These are phyloP conservation scores for Cantharis rufa DNA, from an alignment of 2,888 invertebrate genomes.

Conservation along the genomic window DNA sequence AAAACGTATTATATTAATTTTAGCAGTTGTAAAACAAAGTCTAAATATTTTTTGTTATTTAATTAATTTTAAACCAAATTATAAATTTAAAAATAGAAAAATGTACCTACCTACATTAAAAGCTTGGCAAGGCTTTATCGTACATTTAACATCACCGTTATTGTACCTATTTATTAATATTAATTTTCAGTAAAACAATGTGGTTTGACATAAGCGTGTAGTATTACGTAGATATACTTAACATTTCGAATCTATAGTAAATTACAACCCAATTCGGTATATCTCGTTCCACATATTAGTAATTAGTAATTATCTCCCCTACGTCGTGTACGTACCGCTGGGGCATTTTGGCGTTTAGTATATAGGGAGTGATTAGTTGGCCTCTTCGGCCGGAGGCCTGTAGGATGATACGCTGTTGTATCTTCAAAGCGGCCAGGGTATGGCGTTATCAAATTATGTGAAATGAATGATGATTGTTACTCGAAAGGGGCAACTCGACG, in stretches of 20 bases:
- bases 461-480: slow-evolving; percentile 35
- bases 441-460: slow-evolving; percentile 35
- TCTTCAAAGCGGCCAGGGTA: slow-evolving; percentile 34
- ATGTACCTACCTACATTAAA: not conserved
- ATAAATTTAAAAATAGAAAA: not conserved
- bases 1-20: not conserved
- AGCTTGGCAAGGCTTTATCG: not conserved
- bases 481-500: slow-evolving; percentile 19
- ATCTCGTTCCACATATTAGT: slow-evolving; percentile 18
- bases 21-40: not conserved
- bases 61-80: not conserved
- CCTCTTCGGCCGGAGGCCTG: slow-evolving; percentile 23
- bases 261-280: slow-evolving; percentile 19
- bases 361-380: slow-evolving; percentile 25
- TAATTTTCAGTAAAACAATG: not conserved
- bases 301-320: slow-evolving; percentile 33
- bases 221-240: not conserved
- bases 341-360: slow-evolving; percentile 15
- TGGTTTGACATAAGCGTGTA: not conserved
- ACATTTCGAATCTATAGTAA: slow-evolving; percentile 9
- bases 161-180: not conserved
- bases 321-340: slow-evolving; percentile 22
- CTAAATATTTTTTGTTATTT: not conserved
- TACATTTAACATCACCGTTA: not conserved
- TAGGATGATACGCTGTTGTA: slow-evolving; percentile 30